A percentile compares a stretch with the other conserved stretches of the same genome.
Evolutionary conservation across 2,888 invertebrate species (phyloP).

Genomic region (Stenurella melanura): DNA sequence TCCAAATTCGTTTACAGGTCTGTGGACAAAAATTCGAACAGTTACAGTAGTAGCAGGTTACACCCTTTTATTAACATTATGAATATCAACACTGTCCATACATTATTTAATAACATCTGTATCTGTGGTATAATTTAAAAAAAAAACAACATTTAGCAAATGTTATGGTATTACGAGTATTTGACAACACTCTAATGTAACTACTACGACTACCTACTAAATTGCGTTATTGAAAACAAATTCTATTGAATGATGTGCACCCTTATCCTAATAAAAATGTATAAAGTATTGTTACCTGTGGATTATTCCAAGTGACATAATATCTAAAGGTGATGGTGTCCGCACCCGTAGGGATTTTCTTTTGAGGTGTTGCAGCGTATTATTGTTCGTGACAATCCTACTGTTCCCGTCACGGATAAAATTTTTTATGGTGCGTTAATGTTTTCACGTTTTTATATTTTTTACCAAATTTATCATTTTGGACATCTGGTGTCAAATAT

Average conservation of each 20-base stretch:
- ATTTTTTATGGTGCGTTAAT: conserved; percentile 25
- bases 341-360: conserved; percentile 37
- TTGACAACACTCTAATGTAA: neutral
- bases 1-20: too few species aligned
- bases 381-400: conserved; percentile 4
- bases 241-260: neutral
- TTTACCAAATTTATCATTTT: conserved; percentile 28
- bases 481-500: conserved; percentile 25
- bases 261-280: conserved; percentile 28
- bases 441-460: conserved; percentile 14
- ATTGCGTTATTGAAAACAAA: neutral
- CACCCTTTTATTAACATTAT: too few species aligned
- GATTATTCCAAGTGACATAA: conserved; percentile 51
- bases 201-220: neutral
- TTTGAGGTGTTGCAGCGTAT: conserved; percentile 42
- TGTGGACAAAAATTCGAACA: too few species aligned
- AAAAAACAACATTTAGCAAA: too few species aligned
- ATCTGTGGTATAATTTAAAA: too few species aligned
- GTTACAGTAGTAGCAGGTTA: too few species aligned
- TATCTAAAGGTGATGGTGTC: conserved; percentile 31
- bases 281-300: conserved; percentile 42
- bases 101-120: too few species aligned
- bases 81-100: too few species aligned
- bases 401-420: conserved; percentile 22
- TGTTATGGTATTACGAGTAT: neutral